Evolutionary conservation across 2,888 invertebrate genomes (phyloP), one percentile per base, ranked within the genome.

Genomic region (Amaurobius ferox): DNA sequence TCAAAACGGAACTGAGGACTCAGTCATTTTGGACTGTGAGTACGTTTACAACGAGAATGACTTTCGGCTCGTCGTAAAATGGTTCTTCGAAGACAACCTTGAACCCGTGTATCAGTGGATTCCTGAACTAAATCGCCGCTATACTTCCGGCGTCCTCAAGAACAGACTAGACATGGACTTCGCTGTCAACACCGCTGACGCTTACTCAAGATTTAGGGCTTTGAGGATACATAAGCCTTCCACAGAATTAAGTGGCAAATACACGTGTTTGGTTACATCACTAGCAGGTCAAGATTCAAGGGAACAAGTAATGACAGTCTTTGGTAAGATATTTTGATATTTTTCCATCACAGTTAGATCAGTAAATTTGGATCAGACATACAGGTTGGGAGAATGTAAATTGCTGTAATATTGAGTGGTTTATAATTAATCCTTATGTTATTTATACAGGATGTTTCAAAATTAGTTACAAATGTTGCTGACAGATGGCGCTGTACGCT

Each of bases 101-200:
- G 88, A 89, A 44, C 89, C 89, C 1, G 88, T 89, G 13, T 89
- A 89, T 71, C 89, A 89, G 48, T 89, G 89, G 89, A 89, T 89
- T 32, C 88, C 89, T 28, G 89, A 89, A 35, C 87, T 86, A 1
- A 85, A 87, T 62, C 71, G 80, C 2, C 86, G 88, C 26, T 70
- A 86, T 48, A 88, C 78, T 32, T 89, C 89, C 1, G 87, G 88
- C 9, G 76, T 88, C 5, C 78, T 89, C 16, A 64, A 87, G 29
- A 86, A 88, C 39, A 79, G 88, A 16, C 71, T 89, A 48, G 87
- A 87, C 44, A 39, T 76, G 32, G 62, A 79, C 29, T 87, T 81
- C 7, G 35, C 71, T 0, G 74, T 79, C 0, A 88, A 87, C 32
- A 72, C 81, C 0, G 55, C 44, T 0, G 88, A 89, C 30, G 77